Base-by-base conservation (phyloP, 2,888 invertebrate species). In the Lasius platythorax region DNA sequence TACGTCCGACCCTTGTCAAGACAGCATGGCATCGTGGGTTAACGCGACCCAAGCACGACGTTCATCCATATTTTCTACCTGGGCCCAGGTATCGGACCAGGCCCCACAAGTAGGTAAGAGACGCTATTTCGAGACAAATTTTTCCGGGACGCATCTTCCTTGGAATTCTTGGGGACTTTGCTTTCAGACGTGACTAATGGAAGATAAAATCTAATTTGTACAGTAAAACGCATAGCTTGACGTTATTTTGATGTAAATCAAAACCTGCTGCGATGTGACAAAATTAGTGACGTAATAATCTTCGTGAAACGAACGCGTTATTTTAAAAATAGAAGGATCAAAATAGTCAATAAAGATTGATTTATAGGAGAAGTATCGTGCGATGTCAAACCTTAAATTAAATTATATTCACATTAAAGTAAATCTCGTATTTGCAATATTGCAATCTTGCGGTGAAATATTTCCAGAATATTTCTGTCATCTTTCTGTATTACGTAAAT, bases 1-100 rank as follows among this genome's bases (percentile, higher is more conserved):
- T 72, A 87, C 88, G 92, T 93, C 93, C 85, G 91, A 93, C 93
- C 93, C 93, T 92, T 91, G 92, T 93, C 93, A 93, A 91, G 82
- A 50, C 72, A 58, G 76, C 74, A n/a, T 46, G 73, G 61, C 87
- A 63, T 66, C 67, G 72, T 30, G 53, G 74, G 58, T 75, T 76
- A 50, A 37, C 58, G 68, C 56, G 64, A 76, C 68, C 79, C 72
- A 58, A 72, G 78, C 81, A 63, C 64, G 74, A 73, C 67, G 85
- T 67, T n/a, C 67, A 75, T 85, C 72, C 82, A 72, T 81, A 87
- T 85, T 90, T 88, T 88, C 88, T 92, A 93, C 92, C 93, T 92
- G 92, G 76, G 12, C 67, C 81, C 91, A 90, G 89, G 87, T 90
- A 90, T 78, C 50, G 40, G 5, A 50, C 46, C 37, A 11, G 56